Percentiles rank a stretch among this genome's conserved stretches.
Conservation (phyloP, 2,113 vertebrate genomes). For the Trochalopteron elliotii region DNA sequence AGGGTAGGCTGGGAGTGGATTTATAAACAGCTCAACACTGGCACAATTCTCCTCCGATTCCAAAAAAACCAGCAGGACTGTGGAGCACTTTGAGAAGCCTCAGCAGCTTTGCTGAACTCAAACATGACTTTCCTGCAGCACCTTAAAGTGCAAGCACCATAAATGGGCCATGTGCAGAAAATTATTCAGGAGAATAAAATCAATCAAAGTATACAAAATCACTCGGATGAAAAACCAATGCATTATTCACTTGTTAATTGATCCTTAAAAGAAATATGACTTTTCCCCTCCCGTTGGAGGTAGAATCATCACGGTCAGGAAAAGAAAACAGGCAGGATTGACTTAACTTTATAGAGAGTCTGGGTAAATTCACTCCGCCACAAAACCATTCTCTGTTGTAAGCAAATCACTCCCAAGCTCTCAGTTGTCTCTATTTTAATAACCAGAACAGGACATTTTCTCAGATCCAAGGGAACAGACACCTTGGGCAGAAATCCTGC, state of each 20-base stretch:
- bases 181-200: background rate
- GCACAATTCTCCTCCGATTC: background rate
- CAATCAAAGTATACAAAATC: background rate
- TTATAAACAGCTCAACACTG: background rate
- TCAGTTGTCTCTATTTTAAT: background rate
- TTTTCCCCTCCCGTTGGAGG: background rate
- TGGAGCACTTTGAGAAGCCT: background rate
- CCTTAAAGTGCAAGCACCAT: background rate
- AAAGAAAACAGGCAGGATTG: background rate
- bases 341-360: background rate
- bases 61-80: background rate
- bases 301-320: background rate
- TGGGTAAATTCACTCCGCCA: background rate
- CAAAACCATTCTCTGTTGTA: background rate
- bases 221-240: background rate
- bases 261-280: background rate
- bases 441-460: background rate
- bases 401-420: background rate
- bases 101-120: background rate
- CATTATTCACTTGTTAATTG: constrained; percentile 7
- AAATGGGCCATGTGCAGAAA: background rate
- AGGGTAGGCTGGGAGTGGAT: background rate
- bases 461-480: background rate
- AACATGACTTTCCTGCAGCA: background rate
- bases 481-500: background rate